Evolutionary conservation across 2,888 invertebrate species (phyloP).

Genomic region (Phytoseiulus persimilis): DNA sequence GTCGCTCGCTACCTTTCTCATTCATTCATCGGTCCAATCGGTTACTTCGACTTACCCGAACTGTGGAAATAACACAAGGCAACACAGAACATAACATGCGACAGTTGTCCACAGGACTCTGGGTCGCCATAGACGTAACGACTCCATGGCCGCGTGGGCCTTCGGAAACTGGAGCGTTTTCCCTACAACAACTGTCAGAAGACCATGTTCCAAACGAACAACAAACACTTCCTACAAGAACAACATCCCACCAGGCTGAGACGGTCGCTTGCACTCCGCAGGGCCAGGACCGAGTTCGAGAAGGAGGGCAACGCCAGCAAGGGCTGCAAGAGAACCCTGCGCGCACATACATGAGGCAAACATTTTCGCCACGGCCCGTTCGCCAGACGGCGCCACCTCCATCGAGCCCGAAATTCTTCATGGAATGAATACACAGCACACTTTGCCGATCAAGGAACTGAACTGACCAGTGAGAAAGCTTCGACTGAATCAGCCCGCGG

Average conservation of each 20-base stretch:
- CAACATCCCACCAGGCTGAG: conserved; percentile 5
- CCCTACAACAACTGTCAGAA: not conserved
- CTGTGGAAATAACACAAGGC: conserved; percentile 35
- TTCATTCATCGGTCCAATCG: not conserved
- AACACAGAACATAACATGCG: conserved; percentile 22
- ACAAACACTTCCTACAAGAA: conserved; percentile 5
- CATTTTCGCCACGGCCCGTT: not conserved
- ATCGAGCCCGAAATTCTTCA: not conserved
- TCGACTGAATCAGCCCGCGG: not conserved
- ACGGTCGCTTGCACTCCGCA: not conserved
- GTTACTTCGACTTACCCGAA: not conserved
- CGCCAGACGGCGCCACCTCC: not conserved
- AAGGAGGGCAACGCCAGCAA: not conserved
- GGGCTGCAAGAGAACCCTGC: not conserved
- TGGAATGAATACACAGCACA: no score
- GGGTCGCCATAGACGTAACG: not conserved
- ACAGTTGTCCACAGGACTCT: conserved; percentile 12
- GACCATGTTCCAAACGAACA: not conserved
- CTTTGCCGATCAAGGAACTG: no score
- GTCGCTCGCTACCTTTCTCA: not conserved
- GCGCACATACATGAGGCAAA: not conserved
- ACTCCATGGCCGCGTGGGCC: not conserved
- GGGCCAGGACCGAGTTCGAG: not conserved
- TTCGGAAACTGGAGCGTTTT: not conserved
- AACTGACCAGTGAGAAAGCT: not conserved